Conservation (phyloP, 2,888 invertebrate genomes). For the Drosophila kanekoi region DNA sequence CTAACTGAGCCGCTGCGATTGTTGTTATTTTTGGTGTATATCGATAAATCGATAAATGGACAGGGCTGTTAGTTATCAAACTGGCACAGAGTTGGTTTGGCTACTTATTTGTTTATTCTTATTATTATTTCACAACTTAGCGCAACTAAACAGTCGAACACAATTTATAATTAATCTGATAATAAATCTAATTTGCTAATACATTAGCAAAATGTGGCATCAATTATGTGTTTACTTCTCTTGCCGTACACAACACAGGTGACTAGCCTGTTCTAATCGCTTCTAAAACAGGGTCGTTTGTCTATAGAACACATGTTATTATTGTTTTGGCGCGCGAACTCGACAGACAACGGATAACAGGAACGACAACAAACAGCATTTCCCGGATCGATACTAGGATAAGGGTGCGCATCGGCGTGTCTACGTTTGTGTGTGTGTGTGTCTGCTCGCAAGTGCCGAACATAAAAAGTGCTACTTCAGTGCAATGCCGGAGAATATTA, state of each 20-base stretch:
- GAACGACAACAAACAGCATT: neutral
- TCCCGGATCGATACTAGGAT: neutral
- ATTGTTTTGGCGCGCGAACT: conserved; percentile 56
- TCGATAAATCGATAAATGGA: conserved; percentile 36
- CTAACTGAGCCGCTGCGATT: conserved; percentile 72
- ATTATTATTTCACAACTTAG: neutral
- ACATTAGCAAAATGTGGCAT: neutral
- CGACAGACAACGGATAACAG: neutral
- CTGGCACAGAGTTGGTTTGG: conserved; percentile 40
- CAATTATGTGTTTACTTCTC: neutral
- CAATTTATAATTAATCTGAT: neutral
- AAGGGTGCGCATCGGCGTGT: neutral
- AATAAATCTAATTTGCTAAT: neutral
- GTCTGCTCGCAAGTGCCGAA: neutral
- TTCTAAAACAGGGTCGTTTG: conserved; percentile 29
- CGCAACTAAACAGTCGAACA: neutral
- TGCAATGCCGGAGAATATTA: conserved; percentile 82
- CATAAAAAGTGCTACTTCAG: neutral
- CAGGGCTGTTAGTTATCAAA: conserved; percentile 27
- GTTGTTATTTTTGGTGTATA: conserved; percentile 47
- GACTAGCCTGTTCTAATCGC: conserved; percentile 29
- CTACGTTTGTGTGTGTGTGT: no score
- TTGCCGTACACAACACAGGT: neutral
- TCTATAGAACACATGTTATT: conserved; percentile 43
- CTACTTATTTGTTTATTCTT: neutral